Conservation (phyloP, 2,113 vertebrate species). For the Platysternon megacephalum region DNA sequence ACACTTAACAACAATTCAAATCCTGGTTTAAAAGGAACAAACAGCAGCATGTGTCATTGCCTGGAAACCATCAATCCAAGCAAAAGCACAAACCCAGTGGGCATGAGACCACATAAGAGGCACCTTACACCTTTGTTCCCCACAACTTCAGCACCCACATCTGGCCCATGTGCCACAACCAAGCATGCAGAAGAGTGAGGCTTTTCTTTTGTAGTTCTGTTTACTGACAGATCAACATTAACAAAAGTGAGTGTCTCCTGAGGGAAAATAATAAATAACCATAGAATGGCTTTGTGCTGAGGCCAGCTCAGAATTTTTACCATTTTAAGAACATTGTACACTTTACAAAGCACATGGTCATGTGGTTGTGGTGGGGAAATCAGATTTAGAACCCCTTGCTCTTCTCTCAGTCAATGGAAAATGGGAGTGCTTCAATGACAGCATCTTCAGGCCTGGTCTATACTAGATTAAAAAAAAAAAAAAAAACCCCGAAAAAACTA, state of each 20-base stretch:
- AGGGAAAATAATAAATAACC: fast-evolving
- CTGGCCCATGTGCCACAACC: background rate
- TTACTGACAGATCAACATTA: background rate
- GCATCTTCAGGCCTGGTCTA: background rate
- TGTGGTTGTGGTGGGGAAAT: background rate
- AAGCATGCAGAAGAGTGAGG: background rate
- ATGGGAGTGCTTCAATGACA: background rate
- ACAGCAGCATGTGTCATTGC: background rate
- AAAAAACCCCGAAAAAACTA: too few species aligned
- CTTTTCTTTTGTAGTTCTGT: too few species aligned
- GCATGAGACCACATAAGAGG: background rate
- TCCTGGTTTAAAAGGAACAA: background rate
- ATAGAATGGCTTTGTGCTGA: background rate
- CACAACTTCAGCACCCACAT: background rate
- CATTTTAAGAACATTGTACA: background rate
- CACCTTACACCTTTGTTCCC: background rate
- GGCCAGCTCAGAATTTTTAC: background rate
- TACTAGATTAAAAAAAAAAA: too few species aligned
- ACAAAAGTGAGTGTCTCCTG: too few species aligned
- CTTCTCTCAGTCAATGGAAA: background rate
- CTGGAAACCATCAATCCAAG: background rate
- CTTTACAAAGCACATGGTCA: background rate
- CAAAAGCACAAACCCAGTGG: background rate
- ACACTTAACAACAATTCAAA: too few species aligned
- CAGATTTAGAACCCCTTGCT: background rate